Evolutionary conservation across 2,113 vertebrate species (phyloP), one percentile per base, ranked within the genome.

Genomic region (Toxostoma redivivum): DNA sequence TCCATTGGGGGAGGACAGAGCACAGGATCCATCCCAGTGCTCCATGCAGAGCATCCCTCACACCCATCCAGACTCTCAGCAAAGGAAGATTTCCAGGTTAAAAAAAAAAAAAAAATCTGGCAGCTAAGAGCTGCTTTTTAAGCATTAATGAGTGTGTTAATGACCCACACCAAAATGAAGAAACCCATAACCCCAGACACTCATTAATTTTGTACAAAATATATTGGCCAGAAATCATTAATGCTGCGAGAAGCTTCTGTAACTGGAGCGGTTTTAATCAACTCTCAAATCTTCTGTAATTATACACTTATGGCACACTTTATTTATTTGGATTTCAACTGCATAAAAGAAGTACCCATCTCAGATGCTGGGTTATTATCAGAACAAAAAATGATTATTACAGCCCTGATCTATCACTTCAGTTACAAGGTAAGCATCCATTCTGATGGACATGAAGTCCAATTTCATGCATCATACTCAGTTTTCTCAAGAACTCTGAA

Each of bases 141-240:
- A 92, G 73, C 65, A 30, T 96, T 97, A 95, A 95, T 92, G 81
- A 97, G 84, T 61, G 70, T 51, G 87, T 82, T 96, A 96, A 97
- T 92, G 84, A 92, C 84, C 91, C 91, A 96, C 83, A 80, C 61
- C 79, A 91, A 92, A 97, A 89, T 30, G 64, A 94, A 83, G 81
- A 93, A 93, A 82, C 84, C 65, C 74, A 69, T 94, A 94, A 94
- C 79, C 84, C 76, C 6, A 88, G 87, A 91, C 67, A 62, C 88
- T 91, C 94, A 80, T 96, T 97, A 97, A 97, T 96, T 90, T 79
- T 67, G 76, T 77, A 90, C 73, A 90, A 97, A 96, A 90, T 90
- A 78, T 42, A 88, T 47, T 86, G 80, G 81, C 84, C 89, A 96
- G 76, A 91, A 92, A 86, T 91, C 86, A 95, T 95, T 96, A 92